Conservation (phyloP, 2,113 vertebrate species). For the Thamnaconus septentrionalis region DNA sequence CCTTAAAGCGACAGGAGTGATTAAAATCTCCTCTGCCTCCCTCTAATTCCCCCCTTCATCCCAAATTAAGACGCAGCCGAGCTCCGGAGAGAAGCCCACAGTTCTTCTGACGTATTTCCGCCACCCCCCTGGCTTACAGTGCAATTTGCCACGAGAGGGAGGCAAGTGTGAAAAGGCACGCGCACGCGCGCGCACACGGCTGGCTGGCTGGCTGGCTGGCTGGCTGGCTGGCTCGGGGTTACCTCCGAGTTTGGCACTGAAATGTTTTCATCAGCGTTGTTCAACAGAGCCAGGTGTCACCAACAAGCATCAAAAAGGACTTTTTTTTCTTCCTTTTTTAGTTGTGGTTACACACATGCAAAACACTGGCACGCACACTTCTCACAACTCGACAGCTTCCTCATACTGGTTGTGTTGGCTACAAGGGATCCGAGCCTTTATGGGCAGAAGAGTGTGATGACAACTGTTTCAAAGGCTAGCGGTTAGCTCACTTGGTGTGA, state of each 20-base stretch:
- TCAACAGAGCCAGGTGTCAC: too few relatives aligned
- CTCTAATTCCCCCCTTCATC: slow-evolving; percentile 69
- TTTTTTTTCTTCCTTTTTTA: too few relatives aligned
- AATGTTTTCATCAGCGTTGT: too few relatives aligned
- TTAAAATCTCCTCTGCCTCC: slow-evolving; percentile 69
- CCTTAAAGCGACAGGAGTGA: slow-evolving; percentile 83
- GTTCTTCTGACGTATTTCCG: slow-evolving; percentile 88
- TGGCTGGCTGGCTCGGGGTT: slow-evolving; percentile 26
- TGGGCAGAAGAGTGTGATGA: too few relatives aligned
- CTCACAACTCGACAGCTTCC: slow-evolving; percentile 42
- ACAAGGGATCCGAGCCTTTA: too few relatives aligned
- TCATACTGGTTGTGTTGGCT: slow-evolving; percentile 14
- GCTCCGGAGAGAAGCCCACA: slow-evolving; percentile 71
- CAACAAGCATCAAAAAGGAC: too few relatives aligned
- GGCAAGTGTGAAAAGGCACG: slow-evolving; percentile 55
- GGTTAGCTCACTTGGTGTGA: too few relatives aligned
- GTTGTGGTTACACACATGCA: background rate
- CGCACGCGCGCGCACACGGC: slow-evolving; percentile 4
- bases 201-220: slow-evolving; percentile 43
- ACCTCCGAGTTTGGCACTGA: too few relatives aligned
- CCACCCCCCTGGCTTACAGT: slow-evolving; percentile 69
- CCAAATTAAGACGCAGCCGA: slow-evolving; percentile 76
- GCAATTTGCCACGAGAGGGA: slow-evolving; percentile 79
- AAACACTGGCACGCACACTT: slow-evolving; percentile 8
- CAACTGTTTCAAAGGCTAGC: too few relatives aligned